Evolutionary conservation across 2,113 vertebrate genomes (phyloP), one percentile per base, ranked within the genome.

Genomic region (Lucifuga dentata): DNA sequence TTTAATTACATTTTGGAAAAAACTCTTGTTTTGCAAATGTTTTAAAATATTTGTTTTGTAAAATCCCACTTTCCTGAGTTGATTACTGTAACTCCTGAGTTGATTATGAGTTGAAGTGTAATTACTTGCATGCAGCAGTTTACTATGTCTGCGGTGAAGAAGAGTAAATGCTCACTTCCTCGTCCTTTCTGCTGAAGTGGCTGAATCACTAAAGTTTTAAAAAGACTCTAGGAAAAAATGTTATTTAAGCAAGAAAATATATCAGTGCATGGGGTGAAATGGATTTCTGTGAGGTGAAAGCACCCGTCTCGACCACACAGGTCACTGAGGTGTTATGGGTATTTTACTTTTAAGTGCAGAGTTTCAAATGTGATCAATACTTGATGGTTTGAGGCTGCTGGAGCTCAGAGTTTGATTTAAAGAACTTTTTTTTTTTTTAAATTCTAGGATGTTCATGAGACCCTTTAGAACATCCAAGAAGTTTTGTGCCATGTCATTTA

Each of bases 361-460:
- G 45, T 65, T 45, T 76, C 40, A 55, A 52, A 66, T 62, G 45
- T 58, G 36, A 74, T 88, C 46, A 88, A 87, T 74, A 73, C 63
- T 81, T 87, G 16, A 84, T 80, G 73, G 66, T 53, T 73, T n/a
- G 32, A 60, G 59, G 35, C 65, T 43, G 24, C 29, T 55, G 50
- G 23, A 45, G 68, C 21, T 48, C 29, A 26, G 51, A 45, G 24
- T 73, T 75, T 78, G 40, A 64, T 66, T 64, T 51, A 68, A 65
- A 43, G 2, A 57, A 16, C 19, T n/a, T 13, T 59, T 65, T 66
- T 71, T 36, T 8, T 33, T 77, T 20, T 41, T 7, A 45, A 45
- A 11, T 58, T 61, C 15, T 29, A 29, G 7, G 26, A 29, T 29
- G 26, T 29, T 29, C 3, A 7, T 7, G 26, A 29, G 26, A 29